Evolutionary conservation across 2,797 vertebrate species (phyloP), one percentile per base, ranked within the genome.

Genomic region (Linurgus olivaceus): DNA sequence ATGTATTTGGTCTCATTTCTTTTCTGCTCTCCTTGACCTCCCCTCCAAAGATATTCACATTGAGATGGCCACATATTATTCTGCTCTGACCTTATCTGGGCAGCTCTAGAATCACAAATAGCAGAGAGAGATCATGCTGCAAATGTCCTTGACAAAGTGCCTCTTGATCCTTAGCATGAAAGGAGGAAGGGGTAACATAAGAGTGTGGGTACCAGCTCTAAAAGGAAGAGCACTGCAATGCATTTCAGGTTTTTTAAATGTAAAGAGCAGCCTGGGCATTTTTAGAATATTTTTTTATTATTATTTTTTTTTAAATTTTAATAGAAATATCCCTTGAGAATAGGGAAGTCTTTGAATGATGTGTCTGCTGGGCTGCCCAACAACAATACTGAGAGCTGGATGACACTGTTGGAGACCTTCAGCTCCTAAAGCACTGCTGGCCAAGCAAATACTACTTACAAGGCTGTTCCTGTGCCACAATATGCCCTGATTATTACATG

Each of bases 61-160:
- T 86, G 70, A 66, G 38, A 18, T 52, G 51, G 11, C 13, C 59
- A 52, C 21, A 73, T 77, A 33, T 94, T 90, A 58, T 26, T 86
- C 59, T 68, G 15, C 40, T 81, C 59, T 83, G 73, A 75, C 44
- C 48, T 66, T 51, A 19, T 17, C 37, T n/a, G n/a, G 35, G 25
- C 40, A 80, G 29, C 57, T 48, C 21, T 17, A 78, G 77, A 85
- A 79, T 86, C 31, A 29, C 62, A 78, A 67, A 80, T 15, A 79
- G 28, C 65, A 85, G 40, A 52, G 44, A 45, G 55, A 54, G 33
- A 11, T 17, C 0, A 0, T 1, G 2, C 42, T 65, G 38, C 47
- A 83, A 57, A 59, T 57, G 10, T 20, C 3, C 4, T 44, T 4
- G 9, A 21, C 12, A 21, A 8, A 13, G 12, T 67, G 31, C 24